Evolutionary conservation across 2,888 invertebrate species (phyloP).

Genomic region (Chalcosyrphus nemorum): DNA sequence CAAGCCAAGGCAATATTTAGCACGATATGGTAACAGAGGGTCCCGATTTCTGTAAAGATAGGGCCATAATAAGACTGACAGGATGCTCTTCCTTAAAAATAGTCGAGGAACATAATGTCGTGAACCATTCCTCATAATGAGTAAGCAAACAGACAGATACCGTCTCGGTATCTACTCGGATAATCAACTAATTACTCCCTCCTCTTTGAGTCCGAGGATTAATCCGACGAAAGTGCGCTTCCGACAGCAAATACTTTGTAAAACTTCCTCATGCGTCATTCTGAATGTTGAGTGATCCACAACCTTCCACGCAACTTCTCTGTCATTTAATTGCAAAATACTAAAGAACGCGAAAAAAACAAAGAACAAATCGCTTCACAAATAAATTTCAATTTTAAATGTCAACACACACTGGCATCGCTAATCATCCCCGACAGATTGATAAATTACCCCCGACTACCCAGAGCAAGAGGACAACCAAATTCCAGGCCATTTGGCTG

Average conservation of each 20-base stretch:
- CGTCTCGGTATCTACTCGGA: too few species aligned
- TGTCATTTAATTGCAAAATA: slow-evolving; percentile 1
- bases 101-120: too few species aligned
- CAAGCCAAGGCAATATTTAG: too few species aligned
- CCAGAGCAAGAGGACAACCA: neutral
- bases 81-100: too few species aligned
- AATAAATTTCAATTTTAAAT: slow-evolving; percentile 72
- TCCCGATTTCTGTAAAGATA: too few species aligned
- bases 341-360: slow-evolving; percentile 20
- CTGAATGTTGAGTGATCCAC: slow-evolving; percentile 23
- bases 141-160: too few species aligned
- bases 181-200: too few species aligned
- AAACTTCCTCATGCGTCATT: neutral
- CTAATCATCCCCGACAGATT: slow-evolving; percentile 73
- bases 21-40: too few species aligned
- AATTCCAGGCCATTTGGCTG: slow-evolving; percentile 62
- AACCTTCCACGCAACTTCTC: slow-evolving; percentile 11
- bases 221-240: neutral
- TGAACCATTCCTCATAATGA: too few species aligned
- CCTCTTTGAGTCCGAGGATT: too few species aligned
- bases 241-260: neutral
- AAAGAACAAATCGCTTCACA: slow-evolving; percentile 62
- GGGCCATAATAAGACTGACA: too few species aligned
- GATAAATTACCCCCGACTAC: slow-evolving; percentile 70
- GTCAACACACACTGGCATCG: slow-evolving; percentile 72